phyloP scores from a whole-genome alignment of 2,888 invertebrate genomes.

The Cheilosia pagana region DNA sequence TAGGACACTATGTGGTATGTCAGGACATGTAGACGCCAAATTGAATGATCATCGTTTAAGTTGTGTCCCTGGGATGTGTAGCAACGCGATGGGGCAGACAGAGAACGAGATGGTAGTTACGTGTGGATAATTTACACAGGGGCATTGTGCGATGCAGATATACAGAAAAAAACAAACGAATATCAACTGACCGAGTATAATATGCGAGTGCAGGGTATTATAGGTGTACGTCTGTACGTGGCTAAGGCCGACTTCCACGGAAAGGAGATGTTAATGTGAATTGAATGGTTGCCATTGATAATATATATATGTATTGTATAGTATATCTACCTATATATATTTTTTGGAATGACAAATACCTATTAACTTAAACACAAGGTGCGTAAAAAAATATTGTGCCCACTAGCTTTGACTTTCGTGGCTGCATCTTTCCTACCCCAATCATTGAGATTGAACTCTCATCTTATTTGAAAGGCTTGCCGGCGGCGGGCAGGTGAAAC shows the following conservation, averaged over 20 bases:
- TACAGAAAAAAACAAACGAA: not conserved
- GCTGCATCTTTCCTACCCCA: not conserved
- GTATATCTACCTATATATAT: too few species aligned
- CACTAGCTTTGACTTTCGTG: not conserved
- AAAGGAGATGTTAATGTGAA: constrained; percentile 4
- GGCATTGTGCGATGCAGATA: constrained; percentile 29
- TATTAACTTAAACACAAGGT: too few species aligned
- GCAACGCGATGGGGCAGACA: constrained; percentile 13
- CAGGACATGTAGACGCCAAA: constrained; percentile 74
- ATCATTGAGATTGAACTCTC: too few species aligned
- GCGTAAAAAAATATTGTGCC: not conserved
- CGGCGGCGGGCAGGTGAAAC: too few species aligned
- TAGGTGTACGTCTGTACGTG: constrained; percentile 14
- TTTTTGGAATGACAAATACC: not conserved
- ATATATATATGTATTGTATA: not conserved
- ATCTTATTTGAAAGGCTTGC: too few species aligned
- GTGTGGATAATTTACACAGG: constrained; percentile 60
- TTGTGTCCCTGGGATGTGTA: constrained; percentile 40
- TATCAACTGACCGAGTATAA: constrained; percentile 30
- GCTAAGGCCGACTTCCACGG: constrained; percentile 21
- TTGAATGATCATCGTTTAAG: constrained; percentile 74
- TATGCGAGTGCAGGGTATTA: too few species aligned
- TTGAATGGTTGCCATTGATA: not conserved
- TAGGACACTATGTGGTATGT: constrained; percentile 71
- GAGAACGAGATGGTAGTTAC: constrained; percentile 28